Conservation (phyloP, 2,888 invertebrate species). For the Brassicogethes aeneus region DNA sequence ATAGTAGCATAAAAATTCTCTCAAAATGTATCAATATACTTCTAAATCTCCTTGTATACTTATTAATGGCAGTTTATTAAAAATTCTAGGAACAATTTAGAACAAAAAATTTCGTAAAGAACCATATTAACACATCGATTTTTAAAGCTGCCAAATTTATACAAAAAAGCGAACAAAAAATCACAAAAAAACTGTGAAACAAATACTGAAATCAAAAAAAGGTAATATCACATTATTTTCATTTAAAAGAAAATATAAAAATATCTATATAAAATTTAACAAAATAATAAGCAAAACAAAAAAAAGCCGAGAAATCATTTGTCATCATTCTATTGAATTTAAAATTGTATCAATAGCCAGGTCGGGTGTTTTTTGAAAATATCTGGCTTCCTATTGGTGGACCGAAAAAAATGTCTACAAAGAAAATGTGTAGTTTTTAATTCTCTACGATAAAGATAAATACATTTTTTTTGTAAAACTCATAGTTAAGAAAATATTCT, state of each 20-base stretch:
- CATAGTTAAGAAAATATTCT: too few relatives aligned
- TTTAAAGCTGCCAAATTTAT: conserved; percentile 2
- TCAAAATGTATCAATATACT: too few relatives aligned
- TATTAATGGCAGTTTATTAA: conserved; percentile 27
- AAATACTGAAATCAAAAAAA: conserved; percentile 19
- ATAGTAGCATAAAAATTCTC: too few relatives aligned
- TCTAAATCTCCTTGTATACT: background rate
- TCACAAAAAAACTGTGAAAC: background rate
- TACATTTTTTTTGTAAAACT: too few relatives aligned
- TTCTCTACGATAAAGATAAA: too few relatives aligned
- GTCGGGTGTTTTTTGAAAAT: too few relatives aligned
- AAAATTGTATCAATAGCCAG: too few relatives aligned
- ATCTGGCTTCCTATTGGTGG: too few relatives aligned
- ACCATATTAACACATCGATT: conserved; percentile 12
- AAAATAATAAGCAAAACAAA: conserved; percentile 18
- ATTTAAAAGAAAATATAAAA: conserved; percentile 29
- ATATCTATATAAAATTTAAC: conserved; percentile 29
- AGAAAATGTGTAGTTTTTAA: too few relatives aligned
- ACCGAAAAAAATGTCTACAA: too few relatives aligned
- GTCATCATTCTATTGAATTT: too few relatives aligned
- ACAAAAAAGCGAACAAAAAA: background rate
- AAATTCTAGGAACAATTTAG: conserved; percentile 27
- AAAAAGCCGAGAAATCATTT: too few relatives aligned
- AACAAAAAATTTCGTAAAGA: conserved; percentile 20
- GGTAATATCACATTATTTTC: conserved; percentile 26